Percentiles rank a stretch among this genome's conserved stretches.
These are phyloP conservation scores for Osmerus mordax DNA, from an alignment of 2,113 vertebrate species.

Conservation along the genomic window DNA sequence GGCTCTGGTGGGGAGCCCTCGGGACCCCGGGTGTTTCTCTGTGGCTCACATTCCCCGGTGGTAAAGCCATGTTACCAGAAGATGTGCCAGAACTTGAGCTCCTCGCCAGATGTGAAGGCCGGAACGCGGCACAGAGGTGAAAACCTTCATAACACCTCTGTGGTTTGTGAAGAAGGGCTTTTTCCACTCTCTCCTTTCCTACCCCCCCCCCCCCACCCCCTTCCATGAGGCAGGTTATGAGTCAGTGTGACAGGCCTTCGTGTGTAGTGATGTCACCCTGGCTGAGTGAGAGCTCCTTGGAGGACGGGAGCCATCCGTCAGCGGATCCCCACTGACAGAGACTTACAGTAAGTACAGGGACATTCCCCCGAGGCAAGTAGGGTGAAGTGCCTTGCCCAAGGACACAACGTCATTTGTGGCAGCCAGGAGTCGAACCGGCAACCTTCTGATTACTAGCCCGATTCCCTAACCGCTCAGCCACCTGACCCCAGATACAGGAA, in stretches of 20 bases:
- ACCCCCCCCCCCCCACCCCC: neutral
- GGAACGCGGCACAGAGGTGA: neutral
- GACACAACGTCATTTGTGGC: too few relatives aligned
- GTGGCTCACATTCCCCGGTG: neutral
- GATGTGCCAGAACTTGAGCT: neutral
- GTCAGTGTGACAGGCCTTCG: slow-evolving; percentile 31
- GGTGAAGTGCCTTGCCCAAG: too few relatives aligned
- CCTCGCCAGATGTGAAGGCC: neutral
- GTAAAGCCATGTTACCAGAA: too few relatives aligned
- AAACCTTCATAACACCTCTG: neutral
- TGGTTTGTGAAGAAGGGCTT: neutral
- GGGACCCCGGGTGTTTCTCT: too few relatives aligned
- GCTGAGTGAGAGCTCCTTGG: slow-evolving; percentile 5
- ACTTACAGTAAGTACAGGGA: too few relatives aligned
- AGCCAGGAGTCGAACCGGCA: too few relatives aligned
- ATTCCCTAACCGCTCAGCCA: too few relatives aligned
- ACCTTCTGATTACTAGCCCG: too few relatives aligned
- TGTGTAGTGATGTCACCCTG: slow-evolving; percentile 6
- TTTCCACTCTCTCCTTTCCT: slow-evolving; percentile 1
- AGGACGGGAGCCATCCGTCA: slow-evolving; percentile 44
- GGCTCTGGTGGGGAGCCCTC: neutral
- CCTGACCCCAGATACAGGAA: too few relatives aligned
- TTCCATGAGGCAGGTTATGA: slow-evolving; percentile 21
- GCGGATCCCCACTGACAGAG: too few relatives aligned
- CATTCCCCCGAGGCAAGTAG: too few relatives aligned